Evolutionary conservation across 2,888 invertebrate species (phyloP), one percentile per base, ranked within the genome.

Genomic region (Pammene fasciana): DNA sequence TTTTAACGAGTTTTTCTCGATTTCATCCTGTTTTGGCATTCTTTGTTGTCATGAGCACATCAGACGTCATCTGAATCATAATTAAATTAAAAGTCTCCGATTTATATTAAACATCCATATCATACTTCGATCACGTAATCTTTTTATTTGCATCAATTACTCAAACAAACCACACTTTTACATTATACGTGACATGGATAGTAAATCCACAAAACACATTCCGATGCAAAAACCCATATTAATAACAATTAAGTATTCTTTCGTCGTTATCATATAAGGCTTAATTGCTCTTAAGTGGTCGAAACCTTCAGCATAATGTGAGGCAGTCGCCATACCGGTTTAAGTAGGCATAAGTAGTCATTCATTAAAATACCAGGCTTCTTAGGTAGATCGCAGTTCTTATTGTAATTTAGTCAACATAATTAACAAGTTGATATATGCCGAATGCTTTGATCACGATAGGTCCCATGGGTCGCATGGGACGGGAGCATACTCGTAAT

Each of bases 291-390:
- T 62, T 52, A 62, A 62, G 61, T 62, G 62, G 62, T 62, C 11
- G 10, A 52, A 62, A 52, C 62, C 62, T 62, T 62, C 41, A 52
- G 62, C n/a, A n/a, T 41, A 62, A 52, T 52, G 62, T 26, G 62
- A 62, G 38, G 62, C 62, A 10, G 38, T 50, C 38, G 52, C 9
- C 62, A 14, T 41, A 52, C 62, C 62, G 50, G 52, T 62, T 61
- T 48, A 38, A 26, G 62, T 62, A 62, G 48, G 36, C 60, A 16
- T 36, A 9, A 16, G n/a, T 62, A 62, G 50, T 52, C 64, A 45
- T 65, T 55, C 54, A 65, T 65, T 65, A 65, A 65, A 65, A 65
- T 65, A 55, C 64, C 64, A 36, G 54, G 45, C 14, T 26, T 45
- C 14, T 55, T 45, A 45, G 13, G n/a, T 54, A 55, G 38, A 52